These are phyloP conservation scores for Notothenia rossii DNA, from an alignment of 2,113 vertebrate species.

Conservation along the genomic window DNA sequence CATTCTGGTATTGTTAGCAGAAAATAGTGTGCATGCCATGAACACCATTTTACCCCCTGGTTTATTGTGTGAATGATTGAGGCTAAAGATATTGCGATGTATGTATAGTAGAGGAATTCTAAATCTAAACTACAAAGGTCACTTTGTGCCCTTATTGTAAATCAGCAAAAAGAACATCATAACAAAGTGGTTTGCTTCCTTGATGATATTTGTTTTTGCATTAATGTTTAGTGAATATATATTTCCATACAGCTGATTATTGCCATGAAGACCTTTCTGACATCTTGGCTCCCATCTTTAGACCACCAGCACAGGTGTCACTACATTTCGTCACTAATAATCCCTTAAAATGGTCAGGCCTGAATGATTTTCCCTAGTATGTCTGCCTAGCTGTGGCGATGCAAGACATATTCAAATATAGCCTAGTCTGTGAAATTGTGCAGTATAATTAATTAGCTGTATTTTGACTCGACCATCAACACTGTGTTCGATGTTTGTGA, in stretches of 20 bases:
- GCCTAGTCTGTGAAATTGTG: conserved; percentile 23
- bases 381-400: conserved; percentile 28
- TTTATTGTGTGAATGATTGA: neutral
- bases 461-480: conserved; percentile 29
- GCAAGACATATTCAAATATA: neutral
- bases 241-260: neutral
- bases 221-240: neutral
- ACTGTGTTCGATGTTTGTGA: conserved; percentile 17
- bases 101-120: neutral
- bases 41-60: neutral
- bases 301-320: conserved; percentile 14
- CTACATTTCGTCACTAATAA: conserved; percentile 18
- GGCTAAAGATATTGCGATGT: neutral
- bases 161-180: neutral
- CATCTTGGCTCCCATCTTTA: neutral
- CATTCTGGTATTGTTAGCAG: neutral
- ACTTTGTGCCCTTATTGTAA: neutral
- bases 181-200: neutral
- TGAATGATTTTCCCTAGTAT: neutral
- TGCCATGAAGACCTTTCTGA: neutral
- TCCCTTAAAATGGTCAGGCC: conserved; percentile 40
- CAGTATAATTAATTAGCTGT: conserved; percentile 37
- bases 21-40: neutral
- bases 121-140: neutral
- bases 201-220: neutral